Conservation (phyloP, 1,140 invertebrate species). For the Metaphire vulgaris region DNA sequence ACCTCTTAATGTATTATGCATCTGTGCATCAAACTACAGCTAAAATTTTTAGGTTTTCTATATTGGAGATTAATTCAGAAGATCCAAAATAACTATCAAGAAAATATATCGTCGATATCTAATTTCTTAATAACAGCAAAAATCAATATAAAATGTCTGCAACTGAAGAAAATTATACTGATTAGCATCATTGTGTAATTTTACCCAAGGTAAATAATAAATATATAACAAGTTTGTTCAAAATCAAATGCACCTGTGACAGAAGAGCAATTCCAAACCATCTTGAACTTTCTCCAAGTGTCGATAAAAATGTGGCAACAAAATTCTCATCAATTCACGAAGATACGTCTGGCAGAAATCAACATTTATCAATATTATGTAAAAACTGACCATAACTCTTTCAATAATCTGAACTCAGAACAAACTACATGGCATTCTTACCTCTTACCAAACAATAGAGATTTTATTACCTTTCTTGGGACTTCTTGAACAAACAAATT, state of each 20-base stretch:
- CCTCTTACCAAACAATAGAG: background rate
- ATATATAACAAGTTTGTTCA: no score
- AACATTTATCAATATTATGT: slow-evolving; percentile 26
- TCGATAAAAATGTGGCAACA: slow-evolving; percentile 77
- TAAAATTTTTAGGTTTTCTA: no score
- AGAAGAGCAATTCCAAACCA: slow-evolving; percentile 77
- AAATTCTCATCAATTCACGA: slow-evolving; percentile 74
- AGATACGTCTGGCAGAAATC: slow-evolving; percentile 62
- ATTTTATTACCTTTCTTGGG: background rate
- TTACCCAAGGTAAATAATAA: no score
- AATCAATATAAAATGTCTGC: no score
- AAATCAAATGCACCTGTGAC: slow-evolving; percentile 52
- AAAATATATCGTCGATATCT: no score
- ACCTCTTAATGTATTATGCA: no score
- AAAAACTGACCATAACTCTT: background rate
- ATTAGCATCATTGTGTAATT: no score
- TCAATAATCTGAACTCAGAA: background rate
- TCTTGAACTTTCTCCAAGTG: slow-evolving; percentile 71
- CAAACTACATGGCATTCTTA: background rate
- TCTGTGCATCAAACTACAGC: no score
- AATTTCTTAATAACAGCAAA: no score
- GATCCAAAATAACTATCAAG: no score
- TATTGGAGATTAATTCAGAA: no score
- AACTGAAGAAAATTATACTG: no score
- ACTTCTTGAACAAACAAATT: background rate